A percentile compares a stretch with the other conserved stretches of the same genome.
These are phyloP conservation scores for Lampris megalopsis DNA, from an alignment of 2,113 vertebrate genomes.

Conservation along the genomic window DNA sequence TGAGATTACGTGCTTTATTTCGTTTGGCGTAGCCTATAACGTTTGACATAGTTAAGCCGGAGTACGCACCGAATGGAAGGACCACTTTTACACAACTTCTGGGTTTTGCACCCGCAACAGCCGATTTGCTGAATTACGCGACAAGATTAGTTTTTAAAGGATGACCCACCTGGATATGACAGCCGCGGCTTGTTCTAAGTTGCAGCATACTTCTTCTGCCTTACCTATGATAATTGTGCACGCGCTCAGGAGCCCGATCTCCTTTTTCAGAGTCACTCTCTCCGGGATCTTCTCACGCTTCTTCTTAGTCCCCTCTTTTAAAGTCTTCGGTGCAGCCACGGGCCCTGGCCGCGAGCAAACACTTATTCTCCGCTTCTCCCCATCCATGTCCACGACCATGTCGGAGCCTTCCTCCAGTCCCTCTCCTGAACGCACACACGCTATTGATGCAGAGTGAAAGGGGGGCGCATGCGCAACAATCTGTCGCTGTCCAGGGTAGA, in stretches of 20 bases:
- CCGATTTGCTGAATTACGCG: neutral
- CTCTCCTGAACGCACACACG: constrained; percentile 64
- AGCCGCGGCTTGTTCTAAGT: neutral
- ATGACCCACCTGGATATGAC: neutral
- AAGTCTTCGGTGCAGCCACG: constrained; percentile 30
- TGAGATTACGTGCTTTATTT: too few relatives aligned
- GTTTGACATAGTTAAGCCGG: too few relatives aligned
- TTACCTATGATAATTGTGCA: constrained; percentile 92
- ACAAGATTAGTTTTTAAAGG: neutral
- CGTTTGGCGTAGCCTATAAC: too few relatives aligned
- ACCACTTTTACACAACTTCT: rapidly evolving
- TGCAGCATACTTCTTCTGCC: constrained; percentile 34
- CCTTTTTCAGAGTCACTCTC: constrained; percentile 89
- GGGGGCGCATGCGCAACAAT: constrained; percentile 82
- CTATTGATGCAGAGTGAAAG: constrained; percentile 77
- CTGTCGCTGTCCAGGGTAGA: constrained; percentile 74
- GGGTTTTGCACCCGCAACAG: neutral
- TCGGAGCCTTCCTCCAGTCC: constrained; percentile 63
- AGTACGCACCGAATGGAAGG: too few relatives aligned
- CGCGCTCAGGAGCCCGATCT: constrained; percentile 89
- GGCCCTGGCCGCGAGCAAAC: constrained; percentile 56
- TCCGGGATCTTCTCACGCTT: constrained; percentile 66
- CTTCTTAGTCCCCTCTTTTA: constrained; percentile 41
- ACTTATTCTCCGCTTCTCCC: constrained; percentile 69
- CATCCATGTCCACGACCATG: constrained; percentile 79